Percentiles rank a stretch among this genome's conserved stretches.
phyloP scores from a whole-genome alignment of 2,113 vertebrate genomes.

The Climacteris rufus region DNA sequence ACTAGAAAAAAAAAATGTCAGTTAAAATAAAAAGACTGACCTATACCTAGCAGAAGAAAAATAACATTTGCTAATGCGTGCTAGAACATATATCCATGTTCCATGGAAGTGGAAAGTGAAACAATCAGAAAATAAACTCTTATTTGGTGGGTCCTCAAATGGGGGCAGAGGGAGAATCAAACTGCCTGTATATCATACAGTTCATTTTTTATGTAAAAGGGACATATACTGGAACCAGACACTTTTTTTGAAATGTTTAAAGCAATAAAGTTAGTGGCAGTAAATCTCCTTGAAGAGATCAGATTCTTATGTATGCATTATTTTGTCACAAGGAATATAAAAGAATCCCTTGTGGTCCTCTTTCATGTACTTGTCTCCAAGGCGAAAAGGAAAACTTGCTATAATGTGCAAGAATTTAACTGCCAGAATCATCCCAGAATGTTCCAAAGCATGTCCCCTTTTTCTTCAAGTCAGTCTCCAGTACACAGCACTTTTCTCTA shows the following conservation, averaged over 20 bases:
- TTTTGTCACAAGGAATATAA: neutral
- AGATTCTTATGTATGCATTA: neutral
- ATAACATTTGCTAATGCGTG: neutral
- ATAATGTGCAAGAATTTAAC: neutral
- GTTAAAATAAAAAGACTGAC: neutral
- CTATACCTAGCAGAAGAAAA: neutral
- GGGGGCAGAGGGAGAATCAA: neutral
- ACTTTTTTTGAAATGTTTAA: neutral
- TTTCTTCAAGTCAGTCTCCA: neutral
- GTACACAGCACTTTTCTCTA: neutral
- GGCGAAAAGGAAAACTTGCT: neutral
- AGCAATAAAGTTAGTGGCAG: neutral
- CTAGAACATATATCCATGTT: neutral
- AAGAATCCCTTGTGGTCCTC: neutral
- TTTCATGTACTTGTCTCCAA: neutral
- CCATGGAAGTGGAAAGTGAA: neutral
- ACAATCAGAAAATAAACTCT: neutral
- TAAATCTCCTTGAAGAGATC: neutral
- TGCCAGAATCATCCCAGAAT: neutral
- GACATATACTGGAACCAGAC: rapidly evolving
- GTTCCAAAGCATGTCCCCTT: neutral
- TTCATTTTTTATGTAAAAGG: neutral
- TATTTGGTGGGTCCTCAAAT: neutral
- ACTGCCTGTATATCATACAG: neutral
- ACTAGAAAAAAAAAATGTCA: neutral